Base-by-base conservation (phyloP, 35 echinoderm and acorn worm genomes). In the Heliocidaris tuberculata region DNA sequence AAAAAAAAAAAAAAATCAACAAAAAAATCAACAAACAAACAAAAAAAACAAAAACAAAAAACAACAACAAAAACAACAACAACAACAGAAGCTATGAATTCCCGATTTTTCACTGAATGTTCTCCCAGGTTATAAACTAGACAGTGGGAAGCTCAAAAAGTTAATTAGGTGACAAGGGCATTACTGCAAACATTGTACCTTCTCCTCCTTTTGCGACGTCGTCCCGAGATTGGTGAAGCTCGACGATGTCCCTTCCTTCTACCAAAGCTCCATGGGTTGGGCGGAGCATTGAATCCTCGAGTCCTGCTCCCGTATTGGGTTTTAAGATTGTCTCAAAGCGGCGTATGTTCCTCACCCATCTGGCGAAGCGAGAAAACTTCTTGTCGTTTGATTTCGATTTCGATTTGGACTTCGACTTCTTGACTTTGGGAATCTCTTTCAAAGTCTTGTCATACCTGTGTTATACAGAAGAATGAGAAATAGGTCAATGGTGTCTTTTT, bases 331-430 rank as follows among this genome's bases (percentile, higher is more conserved):
- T 94, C 47, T 96, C 96, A 89, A 99, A 99, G 11, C 71, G 88
- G 60, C 97, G 95, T 87, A 99, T 96, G 65, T 99, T 99, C 42
- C 94, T 85, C 48, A 97, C 96, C 95, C 98, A 96, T 31, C 97
- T 93, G 3, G 94, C 96, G 78, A 85, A 90, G 32, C 97, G 95
- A 13, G 88, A 91, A 90, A 97, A 97, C 52, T 95, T 96, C 90
- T 93, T 96, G 52, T 49, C 49, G 13, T 13, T 13, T 3, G 78
- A 71, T 88, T 95, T 96, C 7, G 54, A 47, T 31, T 94, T 94
- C 65, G 86, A 90, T 49, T 92, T 93, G 7, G 52, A 31, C 6
- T 42, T 87, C 1, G 90, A 7, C 21, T 94, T 95, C 49, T 94
- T 59, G 0, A 92, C 21, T 21, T 60, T 93, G 8, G 93, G 61